phyloP scores from a whole-genome alignment of 2,888 invertebrate genomes.

The Eumerus sabulonum region DNA sequence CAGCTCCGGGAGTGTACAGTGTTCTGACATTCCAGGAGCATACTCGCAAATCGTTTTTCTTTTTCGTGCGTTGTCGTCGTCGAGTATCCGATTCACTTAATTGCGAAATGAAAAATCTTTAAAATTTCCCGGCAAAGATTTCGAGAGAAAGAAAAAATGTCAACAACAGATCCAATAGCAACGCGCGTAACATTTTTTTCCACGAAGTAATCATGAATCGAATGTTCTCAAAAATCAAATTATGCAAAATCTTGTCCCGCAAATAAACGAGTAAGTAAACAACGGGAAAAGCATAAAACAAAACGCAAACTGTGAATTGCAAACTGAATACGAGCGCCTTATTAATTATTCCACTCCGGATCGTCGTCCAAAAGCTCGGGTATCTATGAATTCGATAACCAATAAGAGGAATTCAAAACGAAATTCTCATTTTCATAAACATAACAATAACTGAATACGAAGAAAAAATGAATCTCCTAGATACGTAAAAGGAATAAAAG shows the following conservation, averaged over 20 bases:
- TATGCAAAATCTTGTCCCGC: conserved; percentile 37
- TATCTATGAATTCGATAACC: neutral
- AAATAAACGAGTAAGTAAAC: conserved; percentile 18
- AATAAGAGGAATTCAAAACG: conserved; percentile 29
- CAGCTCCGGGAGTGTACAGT: no score
- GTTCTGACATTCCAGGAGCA: no score
- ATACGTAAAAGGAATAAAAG: neutral
- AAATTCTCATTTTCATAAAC: conserved; percentile 38
- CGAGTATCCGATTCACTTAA: no score
- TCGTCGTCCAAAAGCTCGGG: conserved; percentile 11
- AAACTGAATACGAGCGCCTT: conserved; percentile 47
- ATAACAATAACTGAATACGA: conserved; percentile 21
- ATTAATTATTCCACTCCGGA: conserved; percentile 55
- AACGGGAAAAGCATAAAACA: no score
- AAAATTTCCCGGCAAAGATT: neutral
- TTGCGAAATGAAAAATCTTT: neutral
- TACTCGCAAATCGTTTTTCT: no score
- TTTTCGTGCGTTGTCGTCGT: no score
- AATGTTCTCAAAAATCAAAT: conserved; percentile 48
- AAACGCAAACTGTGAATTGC: neutral
- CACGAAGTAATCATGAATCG: conserved; percentile 46
- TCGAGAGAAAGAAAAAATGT: neutral
- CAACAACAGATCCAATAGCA: conserved; percentile 45
- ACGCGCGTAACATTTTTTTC: neutral
- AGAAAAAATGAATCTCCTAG: conserved; percentile 40